Base-by-base conservation (phyloP, 2,888 invertebrate genomes). In the Hydroisotoma schaefferi region DNA sequence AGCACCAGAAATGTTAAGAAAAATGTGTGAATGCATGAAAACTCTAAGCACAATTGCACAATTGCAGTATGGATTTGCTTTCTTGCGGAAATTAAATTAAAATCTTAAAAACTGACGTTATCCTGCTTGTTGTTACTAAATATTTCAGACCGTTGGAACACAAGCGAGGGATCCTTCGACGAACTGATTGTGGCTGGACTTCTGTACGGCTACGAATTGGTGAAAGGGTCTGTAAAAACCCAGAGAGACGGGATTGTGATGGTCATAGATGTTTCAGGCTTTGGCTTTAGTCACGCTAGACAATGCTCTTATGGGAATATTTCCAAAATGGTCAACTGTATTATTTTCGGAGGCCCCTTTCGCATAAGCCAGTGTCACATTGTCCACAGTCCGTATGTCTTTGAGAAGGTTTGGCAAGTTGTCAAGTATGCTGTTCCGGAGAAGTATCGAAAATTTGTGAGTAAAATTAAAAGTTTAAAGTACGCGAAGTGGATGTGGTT, bases 401-500 rank as follows among this genome's bases (percentile, higher is more conserved):
- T 52, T 22, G 52, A 52, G 6, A 52, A 52, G 20, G 37, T 52
- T 33, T 52, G 10, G 20, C 27, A 22, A 27, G 52, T 52, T 12
- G 37, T 52, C 4, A 52, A 52, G 28, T 52, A 26, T 18, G 52
- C 52, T 12, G 37, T 52, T 37, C 52, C 52, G 20, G 52, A 52
- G 27, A 18, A 15, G n/a, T 52, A 52, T 37, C 26, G 52, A 33
- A 37, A 20, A 8, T 52, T 22, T 52, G 52, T 52, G 23, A 52
- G 52, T 52, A 6, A n/a, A n/a, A n/a, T n/a, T n/a, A n/a, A n/a
- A n/a, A n/a, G n/a, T n/a, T n/a, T n/a, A n/a, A n/a, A n/a, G n/a
- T n/a, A n/a, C n/a, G n/a, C n/a, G n/a, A n/a, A 15, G 15, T 15
- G 33, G 33, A 33, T 15, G 33, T 15, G 33, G 33, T 10, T 15